Evolutionary conservation across 2,888 invertebrate genomes (phyloP).

Genomic region (Pycnomerus fuliginosus): DNA sequence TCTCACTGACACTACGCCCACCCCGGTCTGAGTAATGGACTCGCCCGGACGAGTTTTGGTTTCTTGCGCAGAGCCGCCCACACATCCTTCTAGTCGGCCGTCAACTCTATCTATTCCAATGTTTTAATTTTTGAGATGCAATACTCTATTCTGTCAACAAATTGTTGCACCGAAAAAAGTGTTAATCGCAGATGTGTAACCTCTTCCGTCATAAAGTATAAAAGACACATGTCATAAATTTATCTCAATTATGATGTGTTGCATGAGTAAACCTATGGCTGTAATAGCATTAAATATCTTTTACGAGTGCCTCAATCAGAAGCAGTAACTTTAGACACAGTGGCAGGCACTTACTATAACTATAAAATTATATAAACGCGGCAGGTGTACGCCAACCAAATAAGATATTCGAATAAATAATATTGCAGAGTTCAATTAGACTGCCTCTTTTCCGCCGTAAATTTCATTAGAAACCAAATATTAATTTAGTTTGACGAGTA

Average conservation of each 20-base stretch:
- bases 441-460: too few relatives aligned
- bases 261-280: conserved; percentile 12
- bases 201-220: conserved; percentile 10
- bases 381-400: conserved; percentile 18
- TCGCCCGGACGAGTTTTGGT: too few relatives aligned
- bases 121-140: too few relatives aligned
- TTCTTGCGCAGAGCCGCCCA: too few relatives aligned
- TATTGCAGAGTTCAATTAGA: conserved; percentile 12
- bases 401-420: conserved; percentile 16
- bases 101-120: too few relatives aligned
- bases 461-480: too few relatives aligned
- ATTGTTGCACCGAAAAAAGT: conserved; percentile 10
- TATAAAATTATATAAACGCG: conserved; percentile 21
- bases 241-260: conserved; percentile 21
- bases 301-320: conserved; percentile 22
- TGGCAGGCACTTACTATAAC: conserved; percentile 19
- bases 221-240: conserved; percentile 12
- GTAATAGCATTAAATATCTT: conserved; percentile 19
- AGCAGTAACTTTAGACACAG: conserved; percentile 20
- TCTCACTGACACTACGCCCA: too few relatives aligned
- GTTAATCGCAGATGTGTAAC: conserved; percentile 7
- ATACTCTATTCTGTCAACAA: too few relatives aligned
- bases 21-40: too few relatives aligned
- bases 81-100: too few relatives aligned
- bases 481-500: too few relatives aligned